Evolutionary conservation across 2,113 vertebrate species (phyloP).

Genomic region (Apeltes quadracus): DNA sequence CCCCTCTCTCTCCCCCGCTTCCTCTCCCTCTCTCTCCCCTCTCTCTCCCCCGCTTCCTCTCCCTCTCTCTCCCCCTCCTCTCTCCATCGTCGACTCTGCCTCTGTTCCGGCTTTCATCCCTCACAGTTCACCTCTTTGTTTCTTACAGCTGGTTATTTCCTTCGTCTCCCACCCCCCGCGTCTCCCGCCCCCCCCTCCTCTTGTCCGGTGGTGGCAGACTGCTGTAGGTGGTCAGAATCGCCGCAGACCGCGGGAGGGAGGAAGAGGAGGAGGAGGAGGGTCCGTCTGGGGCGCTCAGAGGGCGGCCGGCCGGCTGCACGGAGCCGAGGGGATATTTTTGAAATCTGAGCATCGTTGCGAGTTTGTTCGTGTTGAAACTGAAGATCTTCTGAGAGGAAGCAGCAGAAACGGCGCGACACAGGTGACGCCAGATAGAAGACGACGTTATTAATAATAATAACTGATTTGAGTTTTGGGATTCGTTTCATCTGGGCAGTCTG

Average conservation of each 20-base stretch:
- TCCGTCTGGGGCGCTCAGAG: conserved; percentile 49
- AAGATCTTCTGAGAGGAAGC: background rate
- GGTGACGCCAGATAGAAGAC: background rate
- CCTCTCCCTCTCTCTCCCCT: too few relatives aligned
- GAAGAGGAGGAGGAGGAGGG: conserved; percentile 41
- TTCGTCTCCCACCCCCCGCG: background rate
- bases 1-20: too few relatives aligned
- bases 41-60: too few relatives aligned
- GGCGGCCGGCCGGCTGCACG: conserved; percentile 17
- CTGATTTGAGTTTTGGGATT: background rate
- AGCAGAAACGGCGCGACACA: background rate
- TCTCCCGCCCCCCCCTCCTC: conserved; percentile 7
- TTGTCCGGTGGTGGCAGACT: conserved; percentile 43
- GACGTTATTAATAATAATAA: too few relatives aligned
- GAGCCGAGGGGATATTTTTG: conserved; percentile 15
- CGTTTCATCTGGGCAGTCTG: background rate
- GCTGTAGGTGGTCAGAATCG: conserved; percentile 50
- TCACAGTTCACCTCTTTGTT: conserved; percentile 50
- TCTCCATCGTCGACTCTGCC: conserved; percentile 3
- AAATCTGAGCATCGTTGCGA: background rate
- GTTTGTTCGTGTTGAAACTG: background rate
- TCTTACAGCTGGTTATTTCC: conserved; percentile 32
- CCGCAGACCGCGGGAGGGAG: conserved; percentile 48
- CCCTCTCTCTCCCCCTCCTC: too few relatives aligned
- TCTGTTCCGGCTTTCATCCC: conserved; percentile 33